A percentile compares a stretch with the other conserved stretches of the same genome.
Conservation (phyloP, 2,113 vertebrate genomes). For the Centropristis striata region DNA sequence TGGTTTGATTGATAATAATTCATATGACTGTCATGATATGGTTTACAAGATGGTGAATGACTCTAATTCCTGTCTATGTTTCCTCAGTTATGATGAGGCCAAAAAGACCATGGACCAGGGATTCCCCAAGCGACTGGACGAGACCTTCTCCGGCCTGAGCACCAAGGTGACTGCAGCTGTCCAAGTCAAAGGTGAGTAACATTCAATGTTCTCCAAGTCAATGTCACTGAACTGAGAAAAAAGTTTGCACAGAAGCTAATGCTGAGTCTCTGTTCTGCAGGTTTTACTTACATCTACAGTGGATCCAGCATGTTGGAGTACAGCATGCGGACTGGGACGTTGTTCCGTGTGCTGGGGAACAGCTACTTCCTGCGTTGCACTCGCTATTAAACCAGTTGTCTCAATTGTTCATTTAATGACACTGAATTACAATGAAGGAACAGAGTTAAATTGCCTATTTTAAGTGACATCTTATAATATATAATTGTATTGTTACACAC, state of each 20-base stretch:
- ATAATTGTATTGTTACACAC: too few species aligned
- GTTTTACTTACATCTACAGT: slow-evolving; percentile 89
- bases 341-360: slow-evolving; percentile 77
- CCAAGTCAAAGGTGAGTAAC: slow-evolving; percentile 82
- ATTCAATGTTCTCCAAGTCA: background rate
- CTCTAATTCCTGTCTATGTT: slow-evolving; percentile 32
- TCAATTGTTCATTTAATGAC: background rate
- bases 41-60: background rate
- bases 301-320: slow-evolving; percentile 85
- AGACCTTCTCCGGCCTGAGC: slow-evolving; percentile 81
- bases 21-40: too few species aligned
- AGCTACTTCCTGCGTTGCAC: slow-evolving; percentile 88
- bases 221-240: background rate
- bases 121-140: slow-evolving; percentile 84
- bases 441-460: background rate
- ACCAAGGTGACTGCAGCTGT: slow-evolving; percentile 88
- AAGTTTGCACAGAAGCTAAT: too few species aligned
- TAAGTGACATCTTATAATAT: too few species aligned
- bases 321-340: slow-evolving; percentile 55
- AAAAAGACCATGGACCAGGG: slow-evolving; percentile 85
- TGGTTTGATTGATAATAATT: background rate
- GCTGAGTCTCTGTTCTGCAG: slow-evolving; percentile 72
- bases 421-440: background rate
- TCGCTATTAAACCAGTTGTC: slow-evolving; percentile 39
- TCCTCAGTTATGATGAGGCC: slow-evolving; percentile 88